phyloP scores from a whole-genome alignment of 2,888 invertebrate species.

The Lepeophtheirus nordmannii region DNA sequence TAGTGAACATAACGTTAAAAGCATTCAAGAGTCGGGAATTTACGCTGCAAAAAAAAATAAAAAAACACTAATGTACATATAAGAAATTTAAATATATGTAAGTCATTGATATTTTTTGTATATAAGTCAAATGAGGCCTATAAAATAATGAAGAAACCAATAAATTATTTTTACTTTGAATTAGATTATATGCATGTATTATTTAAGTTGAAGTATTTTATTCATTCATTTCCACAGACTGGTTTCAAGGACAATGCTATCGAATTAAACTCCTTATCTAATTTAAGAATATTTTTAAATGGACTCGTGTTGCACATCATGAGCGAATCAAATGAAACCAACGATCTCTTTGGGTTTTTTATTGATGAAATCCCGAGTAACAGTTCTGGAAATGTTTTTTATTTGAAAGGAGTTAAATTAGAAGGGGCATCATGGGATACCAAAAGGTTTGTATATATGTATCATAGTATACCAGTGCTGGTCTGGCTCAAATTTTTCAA shows the following conservation, averaged over 20 bases:
- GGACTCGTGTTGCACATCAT: neutral
- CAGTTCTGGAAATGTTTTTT: neutral
- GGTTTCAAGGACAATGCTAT: neutral
- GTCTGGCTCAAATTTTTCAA: too few species aligned
- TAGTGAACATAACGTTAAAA: too few species aligned
- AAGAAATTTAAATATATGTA: too few species aligned
- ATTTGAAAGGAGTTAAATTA: neutral
- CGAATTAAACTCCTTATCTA: neutral
- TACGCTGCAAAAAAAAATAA: too few species aligned
- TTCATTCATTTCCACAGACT: neutral
- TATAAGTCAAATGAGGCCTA: too few species aligned
- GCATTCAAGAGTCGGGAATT: too few species aligned
- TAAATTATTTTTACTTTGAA: neutral
- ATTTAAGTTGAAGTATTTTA: neutral
- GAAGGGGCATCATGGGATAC: neutral
- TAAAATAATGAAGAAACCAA: neutral
- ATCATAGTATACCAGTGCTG: too few species aligned
- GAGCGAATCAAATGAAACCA: neutral
- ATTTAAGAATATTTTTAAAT: neutral
- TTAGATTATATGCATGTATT: neutral
- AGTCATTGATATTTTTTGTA: too few species aligned
- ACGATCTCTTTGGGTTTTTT: neutral
- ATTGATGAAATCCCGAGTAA: neutral
- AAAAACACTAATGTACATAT: too few species aligned
- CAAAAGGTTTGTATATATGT: too few species aligned